These are phyloP conservation scores for Oplegnathus fasciatus DNA, from an alignment of 2,113 vertebrate genomes.

Conservation along the genomic window DNA sequence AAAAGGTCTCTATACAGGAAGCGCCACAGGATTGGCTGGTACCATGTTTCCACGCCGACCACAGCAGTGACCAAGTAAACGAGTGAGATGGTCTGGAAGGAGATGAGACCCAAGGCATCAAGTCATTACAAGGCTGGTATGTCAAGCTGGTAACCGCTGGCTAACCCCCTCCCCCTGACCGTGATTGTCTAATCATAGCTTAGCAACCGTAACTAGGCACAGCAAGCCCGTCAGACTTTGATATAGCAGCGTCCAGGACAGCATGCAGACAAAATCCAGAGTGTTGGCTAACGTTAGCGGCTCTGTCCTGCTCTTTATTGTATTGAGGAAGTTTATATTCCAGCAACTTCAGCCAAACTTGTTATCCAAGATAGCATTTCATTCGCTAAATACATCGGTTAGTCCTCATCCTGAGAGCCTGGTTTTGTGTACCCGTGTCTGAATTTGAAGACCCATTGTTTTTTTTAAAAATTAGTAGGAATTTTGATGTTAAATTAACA, in stretches of 20 bases:
- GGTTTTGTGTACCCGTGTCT: neutral
- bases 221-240: too few species aligned
- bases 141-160: neutral
- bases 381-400: too few species aligned
- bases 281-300: too few species aligned
- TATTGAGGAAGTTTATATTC: too few species aligned
- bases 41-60: slow-evolving; percentile 98
- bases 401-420: too few species aligned
- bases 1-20: slow-evolving; percentile 98
- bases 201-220: too few species aligned
- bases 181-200: too few species aligned
- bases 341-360: too few species aligned
- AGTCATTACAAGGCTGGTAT: neutral
- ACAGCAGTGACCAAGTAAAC: slow-evolving; percentile 96
- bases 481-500: neutral
- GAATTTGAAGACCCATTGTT: neutral
- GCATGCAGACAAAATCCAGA: too few species aligned
- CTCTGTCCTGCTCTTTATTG: too few species aligned
- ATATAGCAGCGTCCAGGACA: too few species aligned
- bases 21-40: slow-evolving; percentile 90
- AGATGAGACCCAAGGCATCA: slow-evolving; percentile 25
- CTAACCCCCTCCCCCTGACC: neutral
- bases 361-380: too few species aligned
- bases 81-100: slow-evolving; percentile 93
- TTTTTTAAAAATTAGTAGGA: neutral